A percentile compares a stretch with the other conserved stretches of the same genome.
Evolutionary conservation across 2,888 invertebrate species (phyloP).

Genomic region (Diaperis boleti): DNA sequence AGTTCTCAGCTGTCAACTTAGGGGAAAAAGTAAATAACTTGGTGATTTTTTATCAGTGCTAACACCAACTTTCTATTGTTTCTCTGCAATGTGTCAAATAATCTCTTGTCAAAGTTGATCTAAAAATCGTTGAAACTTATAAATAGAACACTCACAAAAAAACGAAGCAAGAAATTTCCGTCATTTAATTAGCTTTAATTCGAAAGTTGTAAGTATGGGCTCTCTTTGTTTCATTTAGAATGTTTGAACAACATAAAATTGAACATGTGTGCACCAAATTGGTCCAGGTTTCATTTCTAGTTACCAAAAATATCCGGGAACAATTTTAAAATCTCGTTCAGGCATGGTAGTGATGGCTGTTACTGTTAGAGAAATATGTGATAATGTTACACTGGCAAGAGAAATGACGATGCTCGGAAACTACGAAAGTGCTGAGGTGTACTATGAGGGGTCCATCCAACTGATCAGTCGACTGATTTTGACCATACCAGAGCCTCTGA

Average conservation of each 20-base stretch:
- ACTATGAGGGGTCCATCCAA: slow-evolving; percentile 93
- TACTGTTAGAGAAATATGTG: slow-evolving; percentile 91
- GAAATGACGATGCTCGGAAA: slow-evolving; percentile 96
- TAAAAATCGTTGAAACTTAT: slow-evolving; percentile 7
- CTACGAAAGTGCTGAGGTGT: slow-evolving; percentile 94
- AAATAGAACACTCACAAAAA: background rate
- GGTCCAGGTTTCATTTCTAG: background rate
- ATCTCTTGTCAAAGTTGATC: slow-evolving; percentile 1
- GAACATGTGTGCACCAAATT: slow-evolving; percentile 11
- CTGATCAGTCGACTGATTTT: slow-evolving; percentile 88
- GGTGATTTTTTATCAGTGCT: slow-evolving; percentile 4
- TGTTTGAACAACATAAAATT: background rate
- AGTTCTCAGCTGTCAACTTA: slow-evolving; percentile 5
- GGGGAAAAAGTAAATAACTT: slow-evolving; percentile 19
- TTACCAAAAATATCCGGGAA: background rate
- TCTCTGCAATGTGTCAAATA: slow-evolving; percentile 11
- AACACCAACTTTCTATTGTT: slow-evolving; percentile 22
- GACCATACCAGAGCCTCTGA: slow-evolving; percentile 82
- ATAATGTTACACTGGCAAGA: slow-evolving; percentile 93
- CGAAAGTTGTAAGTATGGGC: slow-evolving; percentile 1
- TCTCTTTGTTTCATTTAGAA: no score
- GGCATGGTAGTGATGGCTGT: slow-evolving; percentile 79
- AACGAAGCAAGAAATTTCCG: slow-evolving; percentile 7
- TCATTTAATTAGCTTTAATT: background rate
- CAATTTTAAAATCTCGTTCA: slow-evolving; percentile 18